Conservation (phyloP, 2,113 vertebrate species). For the Azemiops feae region DNA sequence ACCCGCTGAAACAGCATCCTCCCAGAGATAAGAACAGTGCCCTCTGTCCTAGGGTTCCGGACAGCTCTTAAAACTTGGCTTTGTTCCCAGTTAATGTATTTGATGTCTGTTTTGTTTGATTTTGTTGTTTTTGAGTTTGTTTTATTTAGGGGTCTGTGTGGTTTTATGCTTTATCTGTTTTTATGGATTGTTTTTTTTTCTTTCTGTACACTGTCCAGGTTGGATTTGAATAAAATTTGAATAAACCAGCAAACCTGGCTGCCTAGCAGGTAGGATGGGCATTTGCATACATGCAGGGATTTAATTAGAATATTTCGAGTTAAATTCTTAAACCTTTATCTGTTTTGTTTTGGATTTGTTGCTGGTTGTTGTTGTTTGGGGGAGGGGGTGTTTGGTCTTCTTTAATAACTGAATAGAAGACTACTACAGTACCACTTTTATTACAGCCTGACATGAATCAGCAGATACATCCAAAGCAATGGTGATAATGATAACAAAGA, state of each 20-base stretch:
- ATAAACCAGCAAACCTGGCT: neutral
- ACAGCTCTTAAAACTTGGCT: neutral
- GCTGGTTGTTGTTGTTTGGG: neutral
- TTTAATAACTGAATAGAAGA: neutral
- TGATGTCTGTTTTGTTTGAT: neutral
- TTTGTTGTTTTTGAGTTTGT: neutral
- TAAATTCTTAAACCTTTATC: neutral
- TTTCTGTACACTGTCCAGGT: neutral
- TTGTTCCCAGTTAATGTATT: neutral
- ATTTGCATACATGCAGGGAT: neutral
- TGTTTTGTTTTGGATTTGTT: neutral
- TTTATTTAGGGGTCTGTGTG: neutral
- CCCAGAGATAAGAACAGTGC: neutral
- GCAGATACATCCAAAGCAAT: neutral
- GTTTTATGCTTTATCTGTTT: neutral
- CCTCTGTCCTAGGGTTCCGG: neutral
- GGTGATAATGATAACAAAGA: neutral
- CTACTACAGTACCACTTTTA: neutral
- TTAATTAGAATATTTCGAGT: neutral
- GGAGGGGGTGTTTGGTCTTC: neutral
- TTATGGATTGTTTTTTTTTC: neutral
- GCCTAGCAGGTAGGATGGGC: neutral
- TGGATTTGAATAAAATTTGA: neutral
- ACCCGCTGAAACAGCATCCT: neutral
- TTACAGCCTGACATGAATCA: neutral